Evolutionary conservation across 2,888 invertebrate species (phyloP).

Genomic region (Proisotoma minuta): DNA sequence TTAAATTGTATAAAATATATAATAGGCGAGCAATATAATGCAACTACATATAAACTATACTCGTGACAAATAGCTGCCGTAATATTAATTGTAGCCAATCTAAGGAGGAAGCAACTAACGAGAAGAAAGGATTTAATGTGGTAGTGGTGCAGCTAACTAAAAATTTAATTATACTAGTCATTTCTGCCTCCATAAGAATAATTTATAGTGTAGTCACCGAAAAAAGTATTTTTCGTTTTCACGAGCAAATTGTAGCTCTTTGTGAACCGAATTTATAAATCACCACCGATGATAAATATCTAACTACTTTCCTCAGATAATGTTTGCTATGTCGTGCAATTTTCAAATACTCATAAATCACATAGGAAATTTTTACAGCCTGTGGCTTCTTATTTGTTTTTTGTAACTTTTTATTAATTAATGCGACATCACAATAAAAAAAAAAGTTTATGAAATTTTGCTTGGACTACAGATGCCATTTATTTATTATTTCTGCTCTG

Average conservation of each 20-base stretch:
- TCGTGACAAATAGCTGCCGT: too few species aligned
- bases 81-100: too few species aligned
- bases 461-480: too few species aligned
- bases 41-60: too few species aligned
- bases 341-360: conserved; percentile 15
- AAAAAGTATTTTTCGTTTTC: conserved; percentile 16
- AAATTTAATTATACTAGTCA: conserved; percentile 15
- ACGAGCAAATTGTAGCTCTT: background rate
- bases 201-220: conserved; percentile 9
- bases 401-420: conserved; percentile 14
- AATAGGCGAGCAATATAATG: too few species aligned
- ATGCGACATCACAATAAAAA: background rate
- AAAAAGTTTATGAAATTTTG: too few species aligned
- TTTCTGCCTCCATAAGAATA: background rate
- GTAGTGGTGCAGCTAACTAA: conserved; percentile 10
- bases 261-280: background rate
- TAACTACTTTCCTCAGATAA: conserved; percentile 8
- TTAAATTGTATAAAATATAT: too few species aligned
- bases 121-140: too few species aligned
- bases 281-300: too few species aligned
- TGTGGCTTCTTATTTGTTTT: conserved; percentile 17
- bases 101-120: too few species aligned
- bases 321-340: conserved; percentile 17
- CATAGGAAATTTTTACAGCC: conserved; percentile 6
- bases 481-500: too few species aligned